These are phyloP conservation scores for Polietes domitor DNA, from an alignment of 2,888 invertebrate genomes.

Conservation along the genomic window DNA sequence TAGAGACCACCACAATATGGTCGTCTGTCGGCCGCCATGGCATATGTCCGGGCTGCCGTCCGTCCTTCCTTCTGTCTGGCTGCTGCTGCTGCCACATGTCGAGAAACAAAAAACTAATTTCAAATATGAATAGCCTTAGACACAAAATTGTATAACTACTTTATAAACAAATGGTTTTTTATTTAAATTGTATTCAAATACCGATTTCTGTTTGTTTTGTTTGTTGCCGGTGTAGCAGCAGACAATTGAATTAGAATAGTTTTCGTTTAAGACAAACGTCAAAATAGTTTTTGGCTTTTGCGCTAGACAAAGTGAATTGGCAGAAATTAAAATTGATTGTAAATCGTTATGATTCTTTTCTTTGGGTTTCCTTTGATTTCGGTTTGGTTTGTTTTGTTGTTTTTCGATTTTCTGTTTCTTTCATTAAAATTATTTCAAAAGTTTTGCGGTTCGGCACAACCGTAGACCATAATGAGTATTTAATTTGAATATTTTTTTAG, in stretches of 20 bases:
- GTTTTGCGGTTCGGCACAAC: conserved; percentile 18
- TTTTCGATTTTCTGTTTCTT: conserved; percentile 11
- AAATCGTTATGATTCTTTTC: conserved; percentile 32
- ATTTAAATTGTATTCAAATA: conserved; percentile 29
- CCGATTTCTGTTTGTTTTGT: not conserved
- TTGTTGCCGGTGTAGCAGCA: not conserved
- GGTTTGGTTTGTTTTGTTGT: not conserved
- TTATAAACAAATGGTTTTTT: conserved; percentile 26
- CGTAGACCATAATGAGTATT: conserved; percentile 10
- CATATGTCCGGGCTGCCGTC: not conserved
- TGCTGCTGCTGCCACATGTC: not conserved
- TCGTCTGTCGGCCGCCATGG: not conserved
- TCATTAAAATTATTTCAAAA: conserved; percentile 49
- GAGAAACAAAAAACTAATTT: conserved; percentile 9
- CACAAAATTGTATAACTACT: conserved; percentile 29
- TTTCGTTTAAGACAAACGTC: conserved; percentile 37
- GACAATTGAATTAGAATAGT: conserved; percentile 39
- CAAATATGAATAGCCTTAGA: conserved; percentile 2
- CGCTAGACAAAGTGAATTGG: conserved; percentile 35
- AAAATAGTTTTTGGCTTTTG: conserved; percentile 32
- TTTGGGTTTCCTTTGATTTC: not conserved
- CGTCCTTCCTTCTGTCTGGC: conserved; percentile 12
- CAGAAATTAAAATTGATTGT: conserved; percentile 34
- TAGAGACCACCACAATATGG: not conserved
- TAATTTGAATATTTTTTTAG: conserved; percentile 32